Evolutionary conservation across 2,888 invertebrate species (phyloP), one percentile per base, ranked within the genome.

Genomic region (Dolomedes plantarius): DNA sequence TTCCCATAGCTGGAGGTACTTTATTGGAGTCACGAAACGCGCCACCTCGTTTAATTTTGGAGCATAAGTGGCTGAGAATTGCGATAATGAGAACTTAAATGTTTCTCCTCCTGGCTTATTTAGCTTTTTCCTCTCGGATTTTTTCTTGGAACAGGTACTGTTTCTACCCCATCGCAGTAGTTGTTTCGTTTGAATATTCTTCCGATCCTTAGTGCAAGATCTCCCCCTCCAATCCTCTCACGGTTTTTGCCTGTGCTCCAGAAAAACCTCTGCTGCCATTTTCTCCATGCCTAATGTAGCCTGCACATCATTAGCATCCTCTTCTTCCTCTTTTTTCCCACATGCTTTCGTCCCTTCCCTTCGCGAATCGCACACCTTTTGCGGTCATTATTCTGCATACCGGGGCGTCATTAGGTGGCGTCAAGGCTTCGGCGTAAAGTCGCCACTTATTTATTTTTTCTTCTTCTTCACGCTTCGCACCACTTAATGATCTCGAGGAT

Each of bases 361-460:
- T 56, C 56, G 23, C 23, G 1, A 56, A 56, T 23, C 23, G 56
- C 56, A 56, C 56, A 56, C 56, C 56, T 56, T 11, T 56, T 56
- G 56, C 23, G 56, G 36, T 50, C 83, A 83, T 83, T 83, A 83
- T 46, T 76, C 36, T 83, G 83, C 83, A 83, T 83, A 83, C 77
- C 83, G 76, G n/a, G 19, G n/a, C 72, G 83, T 72, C 83, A 83
- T 83, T 83, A 83, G 65, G 29, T 31, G 69, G 71, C 56, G 56
- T 56, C 56, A 19, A 23, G 1, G 19, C 56, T 56, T 7, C 56
- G 19, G 56, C 56, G 16, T 23, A 56, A 19, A 56, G 23, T 19
- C 56, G 23, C 56, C 56, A 23, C 5, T 56, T 56, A 23, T 16
- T 23, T 13, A 46, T 46, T 23, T 56, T 56, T 56, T 56, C 46